These are phyloP conservation scores for Malurus leucopterus DNA, from an alignment of 2,797 vertebrate species.

Conservation along the genomic window DNA sequence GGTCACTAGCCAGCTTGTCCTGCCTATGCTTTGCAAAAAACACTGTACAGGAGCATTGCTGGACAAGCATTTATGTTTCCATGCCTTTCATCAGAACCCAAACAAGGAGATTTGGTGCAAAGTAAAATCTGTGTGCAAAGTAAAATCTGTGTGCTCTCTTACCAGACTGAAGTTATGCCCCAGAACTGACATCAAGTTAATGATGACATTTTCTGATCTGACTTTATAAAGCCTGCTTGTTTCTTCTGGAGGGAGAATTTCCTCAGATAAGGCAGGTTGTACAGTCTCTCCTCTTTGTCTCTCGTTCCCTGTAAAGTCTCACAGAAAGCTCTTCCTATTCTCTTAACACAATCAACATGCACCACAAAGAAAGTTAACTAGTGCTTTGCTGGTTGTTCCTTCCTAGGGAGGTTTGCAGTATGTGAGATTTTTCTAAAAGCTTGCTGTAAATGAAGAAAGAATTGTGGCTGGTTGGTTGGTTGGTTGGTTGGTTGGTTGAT, in stretches of 20 bases:
- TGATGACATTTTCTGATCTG: background rate
- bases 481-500: background rate
- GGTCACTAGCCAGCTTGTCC: background rate
- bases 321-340: background rate
- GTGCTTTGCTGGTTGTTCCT: background rate
- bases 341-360: background rate
- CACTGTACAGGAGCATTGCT: accelerated
- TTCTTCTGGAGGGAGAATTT: background rate
- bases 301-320: background rate
- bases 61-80: background rate
- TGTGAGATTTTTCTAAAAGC: background rate
- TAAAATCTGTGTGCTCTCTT: background rate
- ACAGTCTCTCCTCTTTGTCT: background rate
- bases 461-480: background rate
- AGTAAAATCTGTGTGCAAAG: background rate
- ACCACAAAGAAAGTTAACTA: background rate
- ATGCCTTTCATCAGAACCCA: background rate
- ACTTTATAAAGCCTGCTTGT: background rate
- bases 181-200: background rate
- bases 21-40: background rate
- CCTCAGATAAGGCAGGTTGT: background rate
- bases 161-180: background rate
- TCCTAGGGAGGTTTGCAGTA: background rate
- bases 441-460: background rate
- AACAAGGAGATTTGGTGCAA: background rate